A percentile compares a stretch with the other conserved stretches of the same genome.
These are phyloP conservation scores for Aricia artaxerxes DNA, from an alignment of 2,888 invertebrate genomes.

Conservation along the genomic window DNA sequence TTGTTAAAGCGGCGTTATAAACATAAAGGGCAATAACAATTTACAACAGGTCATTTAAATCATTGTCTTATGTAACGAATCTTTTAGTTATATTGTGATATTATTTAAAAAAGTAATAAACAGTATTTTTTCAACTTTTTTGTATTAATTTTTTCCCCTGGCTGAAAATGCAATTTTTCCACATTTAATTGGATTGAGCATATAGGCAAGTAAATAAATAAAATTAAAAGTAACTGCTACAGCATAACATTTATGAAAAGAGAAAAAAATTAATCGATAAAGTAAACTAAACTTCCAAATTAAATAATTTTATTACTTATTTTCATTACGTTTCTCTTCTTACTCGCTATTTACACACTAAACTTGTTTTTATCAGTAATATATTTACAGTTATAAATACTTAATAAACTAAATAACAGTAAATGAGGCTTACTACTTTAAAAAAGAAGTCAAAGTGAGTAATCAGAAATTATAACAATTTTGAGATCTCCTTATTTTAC, in stretches of 20 bases:
- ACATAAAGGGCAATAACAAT: no score
- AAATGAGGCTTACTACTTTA: background rate
- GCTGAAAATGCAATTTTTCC: background rate
- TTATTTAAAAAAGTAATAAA: background rate
- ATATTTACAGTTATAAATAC: slow-evolving; percentile 13
- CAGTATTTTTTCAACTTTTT: background rate
- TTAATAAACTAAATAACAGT: background rate
- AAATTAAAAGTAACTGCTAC: no score
- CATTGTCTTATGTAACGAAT: background rate
- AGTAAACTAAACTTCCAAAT: background rate
- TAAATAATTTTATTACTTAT: background rate
- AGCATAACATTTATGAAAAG: no score
- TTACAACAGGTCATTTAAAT: no score
- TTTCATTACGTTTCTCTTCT: background rate
- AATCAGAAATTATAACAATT: background rate
- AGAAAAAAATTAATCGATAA: background rate
- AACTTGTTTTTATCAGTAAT: background rate
- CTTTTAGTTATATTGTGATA: background rate
- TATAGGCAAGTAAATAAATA: no score
- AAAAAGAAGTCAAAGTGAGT: background rate
- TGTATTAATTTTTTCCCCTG: background rate
- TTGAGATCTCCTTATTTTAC: background rate
- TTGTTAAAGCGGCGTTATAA: no score
- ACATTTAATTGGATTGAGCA: no score
- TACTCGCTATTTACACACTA: background rate